Evolutionary conservation across 2,113 vertebrate species (phyloP), one percentile per base, ranked within the genome.

Genomic region (Scortum barcoo): DNA sequence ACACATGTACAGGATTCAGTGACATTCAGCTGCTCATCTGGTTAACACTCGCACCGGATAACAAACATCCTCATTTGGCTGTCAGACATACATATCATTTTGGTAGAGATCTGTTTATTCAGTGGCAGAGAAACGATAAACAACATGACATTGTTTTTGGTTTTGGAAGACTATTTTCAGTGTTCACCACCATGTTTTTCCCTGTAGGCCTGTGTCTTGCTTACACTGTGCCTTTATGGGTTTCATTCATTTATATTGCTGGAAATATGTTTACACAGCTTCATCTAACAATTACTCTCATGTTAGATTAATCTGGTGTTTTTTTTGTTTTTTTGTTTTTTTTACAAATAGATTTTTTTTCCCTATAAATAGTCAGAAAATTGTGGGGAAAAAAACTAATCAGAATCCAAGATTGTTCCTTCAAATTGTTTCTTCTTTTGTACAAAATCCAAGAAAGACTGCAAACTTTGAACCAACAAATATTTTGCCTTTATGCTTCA

Each of bases 21-120:
- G 2, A 76, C 24, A 85, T 4, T 1, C 61, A 61, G 30, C 38
- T 61, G 22, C 22, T 80, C 54, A 63, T 89, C 65, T 87, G 80
- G 70, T 51, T 68, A 73, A 78, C 70, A 63, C 22, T 77, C 75
- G 26, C 56, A 26, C 26, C 83, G 77, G 61, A 76, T 63, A 67
- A 84, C 60, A 82, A 73, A 89, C 73, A 22, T 61, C 24, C 72
- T 87, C 10, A 60, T 75, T 81, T 86, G 57, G 76, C 75, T 84
- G 62, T 87, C 84, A 81, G 28, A 68, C 69, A 5, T 76, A 28
- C 81, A 72, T 76, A 65, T 83, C 48, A 70, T 81, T 86, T 87
- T 67, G 57, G 73, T 87, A 26, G 28, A 67, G 58, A 75, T 80
- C 33, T 88, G 44, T 87, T 79, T 84, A 81, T 78, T 78, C 65